These are phyloP conservation scores for Cariama cristata DNA, from an alignment of 2,113 vertebrate species.

Conservation along the genomic window DNA sequence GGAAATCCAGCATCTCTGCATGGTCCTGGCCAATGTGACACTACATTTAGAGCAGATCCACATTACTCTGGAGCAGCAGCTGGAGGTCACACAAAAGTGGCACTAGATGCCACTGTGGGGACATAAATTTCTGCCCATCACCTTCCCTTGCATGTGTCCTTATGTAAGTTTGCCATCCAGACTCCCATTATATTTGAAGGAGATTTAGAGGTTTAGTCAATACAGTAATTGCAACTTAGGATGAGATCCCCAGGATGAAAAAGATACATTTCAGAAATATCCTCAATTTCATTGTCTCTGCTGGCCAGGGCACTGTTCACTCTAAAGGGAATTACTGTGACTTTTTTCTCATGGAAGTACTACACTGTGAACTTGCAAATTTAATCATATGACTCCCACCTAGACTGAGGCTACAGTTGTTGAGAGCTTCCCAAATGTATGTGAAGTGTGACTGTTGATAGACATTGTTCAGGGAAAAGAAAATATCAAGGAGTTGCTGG, in stretches of 20 bases:
- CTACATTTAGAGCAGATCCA: background rate
- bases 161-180: background rate
- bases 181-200: background rate
- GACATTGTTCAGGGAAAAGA: background rate
- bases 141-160: fast-evolving
- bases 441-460: background rate
- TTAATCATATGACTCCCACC: background rate
- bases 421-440: background rate
- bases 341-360: background rate
- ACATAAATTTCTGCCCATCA: background rate
- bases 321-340: background rate
- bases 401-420: background rate
- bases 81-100: background rate
- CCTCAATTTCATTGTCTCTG: background rate
- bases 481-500: background rate
- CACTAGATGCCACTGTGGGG: background rate
- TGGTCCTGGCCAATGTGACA: background rate
- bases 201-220: background rate
- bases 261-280: background rate
- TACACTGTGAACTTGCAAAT: background rate
- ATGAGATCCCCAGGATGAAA: background rate
- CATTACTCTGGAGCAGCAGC: background rate
- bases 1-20: background rate
- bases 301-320: background rate
- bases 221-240: background rate